A percentile compares a stretch with the other conserved stretches of the same genome.
phyloP scores from a whole-genome alignment of 53 echinoderm and acorn worm species.

The Patiria pectinifera region DNA sequence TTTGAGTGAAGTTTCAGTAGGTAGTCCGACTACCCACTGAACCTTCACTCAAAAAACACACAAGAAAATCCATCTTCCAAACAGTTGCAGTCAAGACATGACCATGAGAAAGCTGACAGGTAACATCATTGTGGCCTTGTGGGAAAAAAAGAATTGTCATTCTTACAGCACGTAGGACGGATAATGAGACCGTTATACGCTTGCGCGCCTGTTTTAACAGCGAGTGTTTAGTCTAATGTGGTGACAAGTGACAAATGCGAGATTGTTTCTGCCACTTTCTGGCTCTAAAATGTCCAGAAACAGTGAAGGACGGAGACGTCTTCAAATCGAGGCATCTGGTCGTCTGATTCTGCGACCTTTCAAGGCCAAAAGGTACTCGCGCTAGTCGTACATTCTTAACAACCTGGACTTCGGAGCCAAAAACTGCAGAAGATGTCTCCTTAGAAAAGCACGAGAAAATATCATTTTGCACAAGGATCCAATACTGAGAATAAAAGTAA shows the following conservation, averaged over 20 bases:
- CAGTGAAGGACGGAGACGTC: neutral
- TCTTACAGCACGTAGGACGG: neutral
- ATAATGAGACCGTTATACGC: neutral
- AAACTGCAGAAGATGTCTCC: neutral
- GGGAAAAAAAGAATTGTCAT: neutral
- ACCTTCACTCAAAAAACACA: too few relatives aligned
- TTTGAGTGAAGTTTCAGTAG: too few relatives aligned
- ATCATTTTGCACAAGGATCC: too few relatives aligned
- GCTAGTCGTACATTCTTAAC: neutral
- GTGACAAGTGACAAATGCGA: constrained; percentile 19
- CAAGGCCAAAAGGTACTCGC: neutral
- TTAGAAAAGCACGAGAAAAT: neutral
- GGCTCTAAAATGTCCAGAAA: neutral
- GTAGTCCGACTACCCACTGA: too few relatives aligned
- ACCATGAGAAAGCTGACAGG: neutral
- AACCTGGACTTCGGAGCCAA: neutral
- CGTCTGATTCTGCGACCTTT: constrained; percentile 2
- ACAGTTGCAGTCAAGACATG: neutral
- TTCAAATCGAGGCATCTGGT: neutral
- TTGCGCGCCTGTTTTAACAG: neutral
- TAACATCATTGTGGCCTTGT: neutral
- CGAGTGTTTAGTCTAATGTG: constrained; percentile 1
- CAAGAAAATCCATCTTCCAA: too few relatives aligned
- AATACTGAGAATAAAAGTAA: too few relatives aligned
- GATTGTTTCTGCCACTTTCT: neutral